A percentile compares a stretch with the other conserved stretches of the same genome.
These are phyloP conservation scores for Zaprionus taronus DNA, from an alignment of 1,140 invertebrate genomes.

Conservation along the genomic window DNA sequence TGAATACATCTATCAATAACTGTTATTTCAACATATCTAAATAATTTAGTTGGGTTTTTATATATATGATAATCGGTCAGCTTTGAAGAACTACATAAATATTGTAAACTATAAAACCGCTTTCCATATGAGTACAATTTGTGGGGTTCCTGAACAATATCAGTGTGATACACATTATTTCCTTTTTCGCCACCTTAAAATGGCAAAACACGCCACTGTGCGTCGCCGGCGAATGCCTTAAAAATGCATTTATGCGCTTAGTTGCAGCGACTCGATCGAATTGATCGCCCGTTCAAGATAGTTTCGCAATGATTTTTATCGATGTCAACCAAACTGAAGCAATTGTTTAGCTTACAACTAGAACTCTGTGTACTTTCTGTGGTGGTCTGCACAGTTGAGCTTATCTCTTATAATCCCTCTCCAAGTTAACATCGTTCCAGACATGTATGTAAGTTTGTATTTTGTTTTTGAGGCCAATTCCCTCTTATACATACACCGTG, in stretches of 20 bases:
- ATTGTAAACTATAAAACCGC: too few species aligned
- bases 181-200: too few species aligned
- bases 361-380: background rate
- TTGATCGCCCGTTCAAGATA: constrained; percentile 69
- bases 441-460: constrained; percentile 2
- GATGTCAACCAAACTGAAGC: constrained; percentile 47
- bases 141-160: too few species aligned
- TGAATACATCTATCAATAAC: too few species aligned
- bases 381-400: background rate
- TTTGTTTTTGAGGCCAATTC: constrained; percentile 65
- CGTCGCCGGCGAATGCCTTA: constrained; percentile 50
- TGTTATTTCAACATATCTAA: too few species aligned
- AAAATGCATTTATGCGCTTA: constrained; percentile 76
- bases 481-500: constrained; percentile 42
- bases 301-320: constrained; percentile 72
- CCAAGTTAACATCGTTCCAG: background rate
- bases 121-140: too few species aligned
- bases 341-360: constrained; percentile 18
- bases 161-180: too few species aligned
- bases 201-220: too few species aligned
- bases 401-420: constrained; percentile 8
- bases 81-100: too few species aligned
- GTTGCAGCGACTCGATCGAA: constrained; percentile 23
- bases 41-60: too few species aligned
- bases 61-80: too few species aligned